A percentile compares a stretch with the other conserved stretches of the same genome.
Conservation (phyloP, 2,113 vertebrate genomes). For the Pterocles gutturalis region DNA sequence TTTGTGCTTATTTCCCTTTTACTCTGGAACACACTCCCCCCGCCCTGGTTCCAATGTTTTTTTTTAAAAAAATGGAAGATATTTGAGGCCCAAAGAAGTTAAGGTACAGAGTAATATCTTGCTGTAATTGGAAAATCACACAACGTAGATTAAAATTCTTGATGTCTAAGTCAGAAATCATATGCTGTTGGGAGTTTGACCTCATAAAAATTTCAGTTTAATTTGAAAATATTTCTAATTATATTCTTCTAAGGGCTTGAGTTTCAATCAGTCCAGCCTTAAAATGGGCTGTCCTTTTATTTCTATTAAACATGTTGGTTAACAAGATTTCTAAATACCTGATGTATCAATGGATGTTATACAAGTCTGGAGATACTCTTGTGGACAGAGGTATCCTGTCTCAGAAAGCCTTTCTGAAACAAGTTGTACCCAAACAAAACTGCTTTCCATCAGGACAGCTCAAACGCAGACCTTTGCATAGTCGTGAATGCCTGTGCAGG, state of each 20-base stretch:
- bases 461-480: not conserved
- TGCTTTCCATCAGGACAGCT: not conserved
- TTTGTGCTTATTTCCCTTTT: not conserved
- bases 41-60: not conserved
- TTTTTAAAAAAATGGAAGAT: not conserved
- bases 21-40: not conserved
- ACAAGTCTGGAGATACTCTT: not conserved
- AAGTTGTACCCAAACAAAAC: not conserved
- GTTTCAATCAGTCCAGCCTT: not conserved
- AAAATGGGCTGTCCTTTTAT: not conserved
- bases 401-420: not conserved
- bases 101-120: not conserved
- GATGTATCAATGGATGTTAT: not conserved
- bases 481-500: not conserved
- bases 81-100: not conserved
- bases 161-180: not conserved
- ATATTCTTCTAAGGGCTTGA: not conserved
- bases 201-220: not conserved
- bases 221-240: not conserved
- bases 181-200: not conserved
- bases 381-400: not conserved
- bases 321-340: not conserved
- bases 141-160: not conserved
- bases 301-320: not conserved
- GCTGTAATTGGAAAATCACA: not conserved